A percentile compares a stretch with the other conserved stretches of the same genome.
These are phyloP conservation scores for Cherax quadricarinatus DNA, from an alignment of 1,140 invertebrate species.

Conservation along the genomic window DNA sequence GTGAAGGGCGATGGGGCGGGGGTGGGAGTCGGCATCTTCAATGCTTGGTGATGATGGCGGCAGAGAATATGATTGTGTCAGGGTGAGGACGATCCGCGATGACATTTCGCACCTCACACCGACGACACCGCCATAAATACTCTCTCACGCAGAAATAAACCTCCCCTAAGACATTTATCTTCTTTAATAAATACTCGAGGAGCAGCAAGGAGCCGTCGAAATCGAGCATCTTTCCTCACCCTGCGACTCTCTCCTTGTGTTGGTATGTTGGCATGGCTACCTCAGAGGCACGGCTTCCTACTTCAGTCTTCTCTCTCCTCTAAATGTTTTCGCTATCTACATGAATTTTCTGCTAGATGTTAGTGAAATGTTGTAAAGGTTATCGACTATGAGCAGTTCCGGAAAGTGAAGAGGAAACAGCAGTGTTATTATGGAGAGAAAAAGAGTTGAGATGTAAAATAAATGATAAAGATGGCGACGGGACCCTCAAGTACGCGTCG, in stretches of 20 bases:
- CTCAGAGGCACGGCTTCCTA: background rate
- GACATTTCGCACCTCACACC: constrained; percentile 65
- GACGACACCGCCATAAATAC: constrained; percentile 65
- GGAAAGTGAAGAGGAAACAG: background rate
- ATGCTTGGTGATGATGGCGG: background rate
- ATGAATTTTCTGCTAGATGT: background rate
- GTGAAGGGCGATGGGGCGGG: background rate
- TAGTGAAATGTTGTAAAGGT: background rate
- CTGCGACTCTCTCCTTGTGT: background rate
- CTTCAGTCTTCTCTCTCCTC: background rate
- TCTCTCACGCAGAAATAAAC: constrained; percentile 31
- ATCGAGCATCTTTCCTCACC: constrained; percentile 51
- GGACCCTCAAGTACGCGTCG: constrained; percentile 47
- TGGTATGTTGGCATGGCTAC: constrained; percentile 17
- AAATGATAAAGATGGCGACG: constrained; percentile 59
- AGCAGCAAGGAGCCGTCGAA: constrained; percentile 56
- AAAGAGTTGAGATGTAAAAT: background rate
- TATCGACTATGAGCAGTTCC: background rate
- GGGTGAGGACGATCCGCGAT: constrained; percentile 10
- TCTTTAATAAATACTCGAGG: constrained; percentile 64
- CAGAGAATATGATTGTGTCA: constrained; percentile 11
- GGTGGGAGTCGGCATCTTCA: background rate
- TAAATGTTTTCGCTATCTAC: background rate
- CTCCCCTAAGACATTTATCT: constrained; percentile 47
- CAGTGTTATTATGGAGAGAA: background rate